Base-by-base conservation (phyloP, 2,888 invertebrate species). In the Barypeithes pellucidus region DNA sequence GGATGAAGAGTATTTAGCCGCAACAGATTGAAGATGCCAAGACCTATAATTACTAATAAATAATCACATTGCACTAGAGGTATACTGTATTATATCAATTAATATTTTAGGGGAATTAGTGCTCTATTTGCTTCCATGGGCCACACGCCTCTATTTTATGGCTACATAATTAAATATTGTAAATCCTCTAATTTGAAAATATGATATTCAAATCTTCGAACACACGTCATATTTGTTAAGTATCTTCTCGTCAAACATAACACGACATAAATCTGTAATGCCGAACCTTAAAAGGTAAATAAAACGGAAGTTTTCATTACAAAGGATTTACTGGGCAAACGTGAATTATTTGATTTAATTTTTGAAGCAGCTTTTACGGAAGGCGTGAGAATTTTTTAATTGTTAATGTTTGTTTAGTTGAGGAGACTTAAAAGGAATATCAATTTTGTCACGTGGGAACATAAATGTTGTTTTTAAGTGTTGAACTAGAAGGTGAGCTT, bases 301-400 rank as follows among this genome's bases (percentile, higher is more conserved):
- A 67, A 67, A 74, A 67, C 74, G 71, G 74, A 71, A 74, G 74
- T 71, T 71, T 63, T 66, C 74, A 74, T 74, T 74, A 74, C 69
- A 66, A 63, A 63, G 29, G 65, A 69, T 63, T 63, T 47, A 68
- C 72, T 62, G 45, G 36, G 52, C 43, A 60, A 63, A 69, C 73
- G 73, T 73, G 70, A 61, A 69, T 61, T 69, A 36, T 65, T 65
- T 65, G 50, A 69, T 69, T 68, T 73, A 45, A 63, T 68, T 73
- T 65, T 54, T 60, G 61, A 45, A 54, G 67, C 67, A 47, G 43
- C 18, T 54, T 67, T 61, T 50, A 61, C 39, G 16, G 52, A 52
- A 43, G 74, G 74, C 74, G 74, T 74, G 71, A 74, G 74, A 74
- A 69, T 43, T 74, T 72, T 74, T 67, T 74, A 74, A 74, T 74